These are phyloP conservation scores for Busseola fusca DNA, from an alignment of 2,888 invertebrate species.

Conservation along the genomic window DNA sequence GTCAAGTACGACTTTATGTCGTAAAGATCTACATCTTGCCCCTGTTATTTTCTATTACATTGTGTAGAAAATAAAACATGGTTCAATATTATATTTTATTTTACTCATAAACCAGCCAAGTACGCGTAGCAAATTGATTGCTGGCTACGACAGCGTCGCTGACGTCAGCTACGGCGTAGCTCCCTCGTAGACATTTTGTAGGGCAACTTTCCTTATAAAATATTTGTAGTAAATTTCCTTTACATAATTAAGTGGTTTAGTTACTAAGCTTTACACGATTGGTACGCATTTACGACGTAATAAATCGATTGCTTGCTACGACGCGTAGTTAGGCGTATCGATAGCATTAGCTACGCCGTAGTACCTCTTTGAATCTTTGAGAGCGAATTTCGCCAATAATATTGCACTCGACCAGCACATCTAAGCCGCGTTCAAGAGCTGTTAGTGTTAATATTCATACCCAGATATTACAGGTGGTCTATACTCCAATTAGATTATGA, in stretches of 20 bases:
- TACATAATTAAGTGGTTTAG: neutral
- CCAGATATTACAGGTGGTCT: neutral
- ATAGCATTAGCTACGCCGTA: constrained; percentile 22
- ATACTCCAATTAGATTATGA: too few relatives aligned
- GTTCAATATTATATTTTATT: constrained; percentile 22
- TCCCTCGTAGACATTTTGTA: neutral
- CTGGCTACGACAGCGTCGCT: constrained; percentile 23
- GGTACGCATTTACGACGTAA: neutral
- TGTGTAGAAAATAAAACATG: constrained; percentile 31
- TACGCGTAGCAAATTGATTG: constrained; percentile 36
- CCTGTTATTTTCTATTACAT: constrained; percentile 6
- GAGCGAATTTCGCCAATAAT: neutral
- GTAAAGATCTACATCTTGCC: neutral
- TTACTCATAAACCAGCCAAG: constrained; percentile 31
- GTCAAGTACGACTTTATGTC: neutral
- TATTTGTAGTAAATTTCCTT: neutral
- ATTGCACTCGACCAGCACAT: neutral
- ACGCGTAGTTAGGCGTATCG: neutral
- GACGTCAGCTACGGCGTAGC: constrained; percentile 34
- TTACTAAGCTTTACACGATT: neutral
- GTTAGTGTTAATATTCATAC: neutral
- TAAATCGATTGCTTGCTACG: constrained; percentile 10
- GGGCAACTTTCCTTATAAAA: neutral
- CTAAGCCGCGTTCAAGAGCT: neutral
- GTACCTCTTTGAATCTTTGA: neutral